phyloP scores from a whole-genome alignment of 2,113 vertebrate genomes.

The Clupea harengus region DNA sequence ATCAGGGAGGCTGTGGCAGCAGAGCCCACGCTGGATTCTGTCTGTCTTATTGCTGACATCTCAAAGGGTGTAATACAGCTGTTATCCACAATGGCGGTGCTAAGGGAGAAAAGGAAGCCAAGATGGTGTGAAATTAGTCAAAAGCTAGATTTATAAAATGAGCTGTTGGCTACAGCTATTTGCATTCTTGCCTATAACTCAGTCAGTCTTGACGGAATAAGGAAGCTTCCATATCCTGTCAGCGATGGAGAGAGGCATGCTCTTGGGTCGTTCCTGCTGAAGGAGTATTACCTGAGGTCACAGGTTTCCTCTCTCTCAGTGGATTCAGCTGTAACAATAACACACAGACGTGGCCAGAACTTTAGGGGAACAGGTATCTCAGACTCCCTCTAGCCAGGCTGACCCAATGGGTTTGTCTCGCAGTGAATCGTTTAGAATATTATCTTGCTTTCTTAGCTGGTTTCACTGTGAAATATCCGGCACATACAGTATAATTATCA shows the following conservation, averaged over 20 bases:
- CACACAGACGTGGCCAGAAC: background rate
- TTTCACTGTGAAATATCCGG: no score
- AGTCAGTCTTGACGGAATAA: background rate
- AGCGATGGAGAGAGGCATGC: background rate
- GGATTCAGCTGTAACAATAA: background rate
- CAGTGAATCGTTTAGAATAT: background rate
- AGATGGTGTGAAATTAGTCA: no score
- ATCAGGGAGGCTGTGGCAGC: background rate
- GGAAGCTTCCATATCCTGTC: background rate
- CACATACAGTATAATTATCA: background rate
- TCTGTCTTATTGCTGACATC: background rate
- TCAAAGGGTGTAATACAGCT: background rate
- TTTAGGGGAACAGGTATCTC: background rate
- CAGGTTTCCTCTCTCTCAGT: background rate
- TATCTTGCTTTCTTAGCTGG: no score
- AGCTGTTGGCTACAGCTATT: no score
- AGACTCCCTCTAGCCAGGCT: background rate
- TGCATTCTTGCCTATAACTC: background rate
- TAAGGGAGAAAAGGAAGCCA: no score
- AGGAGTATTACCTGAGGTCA: background rate
- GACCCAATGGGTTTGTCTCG: background rate
- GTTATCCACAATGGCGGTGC: no score
- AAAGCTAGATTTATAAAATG: no score
- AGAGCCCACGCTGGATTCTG: background rate
- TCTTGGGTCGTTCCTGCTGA: background rate